Base-by-base conservation (phyloP, 2,888 invertebrate species). In the Parascotia fuliginaria region DNA sequence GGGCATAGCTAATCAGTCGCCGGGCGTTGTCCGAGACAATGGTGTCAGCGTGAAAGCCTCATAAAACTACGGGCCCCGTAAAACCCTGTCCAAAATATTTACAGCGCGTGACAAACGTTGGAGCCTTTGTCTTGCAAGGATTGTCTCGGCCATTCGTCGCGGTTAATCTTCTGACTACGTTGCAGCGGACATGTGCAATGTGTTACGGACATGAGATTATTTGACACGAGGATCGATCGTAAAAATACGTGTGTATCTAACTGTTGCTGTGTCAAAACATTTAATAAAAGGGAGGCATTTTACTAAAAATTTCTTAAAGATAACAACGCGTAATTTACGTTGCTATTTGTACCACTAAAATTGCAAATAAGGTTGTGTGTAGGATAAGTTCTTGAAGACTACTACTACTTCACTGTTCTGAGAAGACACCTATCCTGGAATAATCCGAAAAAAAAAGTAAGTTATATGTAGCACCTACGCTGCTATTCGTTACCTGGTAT, bases 21-120 rank as follows among this genome's bases (percentile, higher is more conserved):
- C 70, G 73, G 72, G 68, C 77, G 79, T 67, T 70, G 74, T 55
- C 52, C 72, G 60, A 88, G 85, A 91, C 91, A 91, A 91, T 86
- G 76, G 76, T 74, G 76, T 76, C 83, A 83, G 83, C 83, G 84
- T 82, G 85, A 89, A 89, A 88, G 85, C 73, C 75, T 78, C 90
- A 83, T 90, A 90, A 91, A 91, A 85, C 85, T 87, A 84, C 82
- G 83, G 81, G 77, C 60, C 76, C 81, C 75, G 82, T 86, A 83
- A 87, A 85, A 78, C 75, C 66, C 80, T 74, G 87, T 88, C 91
- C 88, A 90, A 91, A 91, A 91, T 90, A 91, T 90, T 91, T 90
- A 91, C 90, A 76, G 79, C 85, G 87, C 89, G 87, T 90, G 89
- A 89, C 90, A 89, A 91, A 89, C 83, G 67, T 58, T 70, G 70